phyloP scores from a whole-genome alignment of 2,888 invertebrate genomes.

The Arge pagana region DNA sequence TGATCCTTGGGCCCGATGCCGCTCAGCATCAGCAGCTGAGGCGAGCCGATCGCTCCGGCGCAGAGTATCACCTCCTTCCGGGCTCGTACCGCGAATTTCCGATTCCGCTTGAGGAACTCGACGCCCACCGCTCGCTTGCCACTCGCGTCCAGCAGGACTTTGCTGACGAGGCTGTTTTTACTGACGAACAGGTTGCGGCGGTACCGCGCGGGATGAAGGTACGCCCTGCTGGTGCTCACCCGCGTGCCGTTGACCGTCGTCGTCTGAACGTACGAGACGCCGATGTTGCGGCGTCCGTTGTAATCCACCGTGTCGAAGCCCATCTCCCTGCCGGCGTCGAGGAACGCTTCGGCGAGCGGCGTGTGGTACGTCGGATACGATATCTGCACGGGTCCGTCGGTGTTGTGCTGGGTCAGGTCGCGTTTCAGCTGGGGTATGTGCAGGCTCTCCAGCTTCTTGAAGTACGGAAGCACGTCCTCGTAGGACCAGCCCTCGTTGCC shows the following conservation, averaged over 20 bases:
- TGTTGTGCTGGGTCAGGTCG: conserved; percentile 60
- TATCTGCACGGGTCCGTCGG: conserved; percentile 63
- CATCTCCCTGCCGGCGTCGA: conserved; percentile 64
- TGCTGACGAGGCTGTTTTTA: conserved; percentile 65
- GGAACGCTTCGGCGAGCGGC: conserved; percentile 65
- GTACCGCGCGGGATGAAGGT: conserved; percentile 64
- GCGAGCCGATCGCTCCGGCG: conserved; percentile 77
- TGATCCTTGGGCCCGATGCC: conserved; percentile 73
- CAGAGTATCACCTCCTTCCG: conserved; percentile 75
- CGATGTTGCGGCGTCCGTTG: conserved; percentile 67
- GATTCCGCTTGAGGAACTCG: conserved; percentile 62
- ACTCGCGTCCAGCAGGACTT: conserved; percentile 63
- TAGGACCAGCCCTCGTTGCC: conserved; percentile 60
- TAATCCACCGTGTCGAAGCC: conserved; percentile 66
- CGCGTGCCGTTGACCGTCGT: conserved; percentile 70
- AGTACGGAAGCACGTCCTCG: conserved; percentile 53
- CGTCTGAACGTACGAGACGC: conserved; percentile 66
- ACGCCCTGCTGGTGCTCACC: conserved; percentile 71
- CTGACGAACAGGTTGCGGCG: conserved; percentile 68
- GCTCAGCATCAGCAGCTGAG: conserved; percentile 79
- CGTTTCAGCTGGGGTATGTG: conserved; percentile 62
- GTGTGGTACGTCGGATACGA: conserved; percentile 63
- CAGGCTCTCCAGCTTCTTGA: conserved; percentile 58
- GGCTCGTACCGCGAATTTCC: conserved; percentile 63
- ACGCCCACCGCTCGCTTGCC: conserved; percentile 66